Base-by-base conservation (phyloP, 2,888 invertebrate genomes). In the Ophion slaviceki region DNA sequence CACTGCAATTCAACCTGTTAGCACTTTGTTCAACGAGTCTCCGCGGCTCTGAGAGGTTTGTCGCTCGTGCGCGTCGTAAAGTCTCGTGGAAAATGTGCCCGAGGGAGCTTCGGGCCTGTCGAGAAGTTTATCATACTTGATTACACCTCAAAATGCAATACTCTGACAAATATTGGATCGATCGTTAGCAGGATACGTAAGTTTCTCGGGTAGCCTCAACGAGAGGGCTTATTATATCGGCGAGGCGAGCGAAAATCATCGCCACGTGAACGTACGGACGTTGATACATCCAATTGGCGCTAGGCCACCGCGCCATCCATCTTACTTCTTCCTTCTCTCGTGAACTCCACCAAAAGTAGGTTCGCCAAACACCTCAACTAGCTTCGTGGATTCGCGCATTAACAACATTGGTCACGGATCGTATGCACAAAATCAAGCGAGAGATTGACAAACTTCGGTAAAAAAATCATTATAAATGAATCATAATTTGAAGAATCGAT, bases 211-310 rank as follows among this genome's bases (percentile, higher is more conserved):
- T 75, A 78, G 59, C 75, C 70, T 40, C 40, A 62, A 66, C 67
- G 78, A 47, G 57, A 67, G 76, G 17, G 53, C 28, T 72, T 70
- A 36, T 59, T 20, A 64, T 11, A 76, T 59, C 64, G 71, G 53
- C 59, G 62, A 80, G 57, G 77, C 61, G 53, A 45, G 80, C 32
- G 64, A 75, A 36, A n/a, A 61, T 84, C 80, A 80, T 68, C 62
- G 17, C 66, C 36, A 79, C 66, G 24, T 14, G 64, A 70, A 84
- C 67, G 70, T 62, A 76, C 75, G 86, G 87, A 88, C 85, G 84
- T 87, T 88, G 88, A 88, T 88, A 85, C 74, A 86, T 88, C 86
- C 88, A 89, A 91, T 91, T 91, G 91, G 91, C 91, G 89, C 82
- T 59, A 53, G 74, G 90, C 91, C 91, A 91, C 88, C 75, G 4